Percentiles rank a stretch among this genome's conserved stretches.
phyloP scores from a whole-genome alignment of 2,888 invertebrate genomes.

The Glaucopsyche alexis region DNA sequence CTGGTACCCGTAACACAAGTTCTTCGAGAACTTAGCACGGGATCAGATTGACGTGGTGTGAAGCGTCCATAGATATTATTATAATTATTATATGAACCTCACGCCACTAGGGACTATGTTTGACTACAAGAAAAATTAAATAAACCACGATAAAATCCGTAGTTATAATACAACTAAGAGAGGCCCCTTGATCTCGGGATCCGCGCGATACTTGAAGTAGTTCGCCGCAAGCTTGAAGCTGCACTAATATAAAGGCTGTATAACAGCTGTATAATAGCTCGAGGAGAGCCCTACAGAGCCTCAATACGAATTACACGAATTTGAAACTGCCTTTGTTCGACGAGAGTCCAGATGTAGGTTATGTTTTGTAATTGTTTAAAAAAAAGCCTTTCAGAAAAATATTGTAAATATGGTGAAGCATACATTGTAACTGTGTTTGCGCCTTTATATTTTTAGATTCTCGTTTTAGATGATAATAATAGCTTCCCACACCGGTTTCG shows the following conservation, averaged over 20 bases:
- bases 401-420: background rate
- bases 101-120: too few relatives aligned
- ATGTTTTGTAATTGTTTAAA: slow-evolving; percentile 10
- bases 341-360: slow-evolving; percentile 7
- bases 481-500: too few relatives aligned
- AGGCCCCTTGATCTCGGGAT: background rate
- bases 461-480: background rate
- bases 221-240: slow-evolving; percentile 1
- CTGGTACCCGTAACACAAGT: too few relatives aligned
- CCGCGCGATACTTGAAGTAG: background rate
- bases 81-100: too few relatives aligned
- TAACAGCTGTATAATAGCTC: background rate
- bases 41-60: too few relatives aligned
- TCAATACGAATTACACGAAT: slow-evolving; percentile 5
- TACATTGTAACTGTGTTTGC: background rate
- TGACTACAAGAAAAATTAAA: background rate
- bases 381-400: slow-evolving; percentile 4
- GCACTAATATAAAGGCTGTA: background rate
- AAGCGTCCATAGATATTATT: too few relatives aligned
- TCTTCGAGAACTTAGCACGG: too few relatives aligned
- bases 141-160: background rate
- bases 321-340: slow-evolving; percentile 2
- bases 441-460: background rate
- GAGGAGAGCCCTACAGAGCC: background rate
- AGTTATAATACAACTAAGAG: background rate